phyloP scores from a whole-genome alignment of 2,113 vertebrate species.

The Orthochromis indermauri region DNA sequence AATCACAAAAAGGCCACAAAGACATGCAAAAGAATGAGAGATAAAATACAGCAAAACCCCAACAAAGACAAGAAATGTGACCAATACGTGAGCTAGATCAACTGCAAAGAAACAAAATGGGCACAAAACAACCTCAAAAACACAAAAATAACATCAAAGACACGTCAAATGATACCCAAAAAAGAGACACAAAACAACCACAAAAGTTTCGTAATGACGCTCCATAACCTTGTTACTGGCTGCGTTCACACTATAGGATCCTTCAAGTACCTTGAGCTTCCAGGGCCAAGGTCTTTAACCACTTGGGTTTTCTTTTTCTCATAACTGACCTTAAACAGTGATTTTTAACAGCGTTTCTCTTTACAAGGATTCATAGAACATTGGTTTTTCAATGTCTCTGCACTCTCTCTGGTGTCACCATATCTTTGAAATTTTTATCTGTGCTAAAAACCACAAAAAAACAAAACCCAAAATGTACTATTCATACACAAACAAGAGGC shows the following conservation, averaged over 20 bases:
- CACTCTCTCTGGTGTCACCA: not conserved
- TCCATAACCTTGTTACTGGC: not conserved
- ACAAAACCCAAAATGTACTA: not conserved
- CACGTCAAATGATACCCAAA: not conserved
- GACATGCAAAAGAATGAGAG: not conserved
- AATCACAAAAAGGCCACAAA: not conserved
- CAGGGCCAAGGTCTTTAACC: not conserved
- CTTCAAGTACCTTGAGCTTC: not conserved
- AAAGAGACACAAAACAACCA: not conserved
- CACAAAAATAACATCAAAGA: not conserved
- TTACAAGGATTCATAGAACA: not conserved
- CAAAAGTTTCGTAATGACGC: not conserved
- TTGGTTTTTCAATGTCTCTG: not conserved
- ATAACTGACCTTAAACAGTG: not conserved
- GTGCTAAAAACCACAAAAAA: not conserved
- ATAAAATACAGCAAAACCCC: not conserved
- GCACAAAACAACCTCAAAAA: not conserved
- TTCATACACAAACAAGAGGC: not conserved
- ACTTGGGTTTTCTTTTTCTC: not conserved
- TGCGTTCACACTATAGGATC: not conserved
- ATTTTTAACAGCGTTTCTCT: not conserved
- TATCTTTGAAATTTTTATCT: not conserved
- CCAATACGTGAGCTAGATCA: not conserved
- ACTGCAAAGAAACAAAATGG: not conserved
- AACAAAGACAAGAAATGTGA: not conserved